Conservation (phyloP, 2,797 vertebrate species). For the Kryptolebias ocellatus region DNA sequence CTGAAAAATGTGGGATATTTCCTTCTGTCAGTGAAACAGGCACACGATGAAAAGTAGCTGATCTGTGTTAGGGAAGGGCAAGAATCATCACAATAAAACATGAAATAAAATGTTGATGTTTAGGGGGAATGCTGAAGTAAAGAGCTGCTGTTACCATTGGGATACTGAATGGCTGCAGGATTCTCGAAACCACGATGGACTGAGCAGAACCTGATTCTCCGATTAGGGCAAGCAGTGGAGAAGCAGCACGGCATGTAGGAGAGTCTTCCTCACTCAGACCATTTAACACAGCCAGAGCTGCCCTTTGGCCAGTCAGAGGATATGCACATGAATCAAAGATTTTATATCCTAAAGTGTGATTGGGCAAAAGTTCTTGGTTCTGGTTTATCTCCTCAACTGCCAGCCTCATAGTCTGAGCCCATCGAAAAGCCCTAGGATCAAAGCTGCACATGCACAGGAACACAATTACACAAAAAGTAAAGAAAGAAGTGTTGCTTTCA, state of each 20-base stretch:
- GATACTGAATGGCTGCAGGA: slow-evolving; percentile 77
- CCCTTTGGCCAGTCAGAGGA: slow-evolving; percentile 78
- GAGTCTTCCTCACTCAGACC: slow-evolving; percentile 57
- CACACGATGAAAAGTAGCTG: slow-evolving; percentile 83
- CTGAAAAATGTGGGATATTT: slow-evolving; percentile 81
- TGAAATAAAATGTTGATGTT: neutral
- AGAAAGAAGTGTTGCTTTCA: neutral
- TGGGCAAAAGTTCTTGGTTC: slow-evolving; percentile 66
- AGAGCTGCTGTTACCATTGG: slow-evolving; percentile 69
- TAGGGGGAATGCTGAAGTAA: neutral
- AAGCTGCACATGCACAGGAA: slow-evolving; percentile 64
- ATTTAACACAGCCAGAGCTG: slow-evolving; percentile 76
- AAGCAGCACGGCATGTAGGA: slow-evolving; percentile 63
- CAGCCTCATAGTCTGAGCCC: slow-evolving; percentile 80
- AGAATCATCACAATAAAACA: neutral
- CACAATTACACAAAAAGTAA: slow-evolving; percentile 11
- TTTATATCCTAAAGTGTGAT: slow-evolving; percentile 79
- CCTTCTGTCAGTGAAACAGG: slow-evolving; percentile 77
- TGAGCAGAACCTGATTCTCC: slow-evolving; percentile 83
- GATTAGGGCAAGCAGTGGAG: slow-evolving; percentile 74
- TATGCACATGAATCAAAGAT: slow-evolving; percentile 84
- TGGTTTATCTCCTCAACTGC: slow-evolving; percentile 81
- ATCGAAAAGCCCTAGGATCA: slow-evolving; percentile 81
- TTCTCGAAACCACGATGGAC: slow-evolving; percentile 82
- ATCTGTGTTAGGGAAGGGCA: slow-evolving; percentile 63